Evolutionary conservation across 2,797 vertebrate species (phyloP), one percentile per base, ranked within the genome.

Genomic region (Tragelaphus eurycerus): DNA sequence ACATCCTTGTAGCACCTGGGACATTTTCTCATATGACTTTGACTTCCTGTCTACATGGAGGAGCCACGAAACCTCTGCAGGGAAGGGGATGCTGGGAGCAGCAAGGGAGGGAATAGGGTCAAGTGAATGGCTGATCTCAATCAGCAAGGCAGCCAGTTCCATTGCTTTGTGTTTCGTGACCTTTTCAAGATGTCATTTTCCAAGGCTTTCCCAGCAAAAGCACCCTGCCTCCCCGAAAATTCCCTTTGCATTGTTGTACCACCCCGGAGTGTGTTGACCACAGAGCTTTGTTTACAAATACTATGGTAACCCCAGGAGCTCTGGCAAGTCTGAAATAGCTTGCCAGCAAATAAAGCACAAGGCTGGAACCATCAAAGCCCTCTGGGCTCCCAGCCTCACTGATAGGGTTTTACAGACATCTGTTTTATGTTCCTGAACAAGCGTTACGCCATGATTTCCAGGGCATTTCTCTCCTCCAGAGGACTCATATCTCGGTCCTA

Each of bases 201-300:
- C 62, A 93, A 92, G 81, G 21, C 13, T 81, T 96, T 86, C 85
- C 71, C 95, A 95, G 85, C 55, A 96, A 96, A 54, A 82, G 23
- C 57, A 81, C 85, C 48, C 90, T 83, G 89, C 55, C 57, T 92
- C 88, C 85, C 34, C 19, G 2, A 86, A 86, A 89, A 93, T 97
- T 94, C 95, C 90, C 38, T 95, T 95, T 43, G 15, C 92, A 52
- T 97, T 85, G 38, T 87, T 92, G 76, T 94, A 87, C 89, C 92
- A 94, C 93, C 89, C 92, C 12, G 4, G 96, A 78, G 23, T 95
- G 95, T 93, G 81, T n/a, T 95, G 97, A 97, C 48, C 87, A 52
- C 98, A 93, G 89, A 97, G 54, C 64, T 97, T 98, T 99, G 98
- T 99, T 98, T 99, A 97, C 94, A 95, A 93, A 98, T 96, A 79